A percentile compares a stretch with the other conserved stretches of the same genome.
Evolutionary conservation across 2,888 invertebrate genomes (phyloP).

Genomic region (Aporophyla lueneburgensis): DNA sequence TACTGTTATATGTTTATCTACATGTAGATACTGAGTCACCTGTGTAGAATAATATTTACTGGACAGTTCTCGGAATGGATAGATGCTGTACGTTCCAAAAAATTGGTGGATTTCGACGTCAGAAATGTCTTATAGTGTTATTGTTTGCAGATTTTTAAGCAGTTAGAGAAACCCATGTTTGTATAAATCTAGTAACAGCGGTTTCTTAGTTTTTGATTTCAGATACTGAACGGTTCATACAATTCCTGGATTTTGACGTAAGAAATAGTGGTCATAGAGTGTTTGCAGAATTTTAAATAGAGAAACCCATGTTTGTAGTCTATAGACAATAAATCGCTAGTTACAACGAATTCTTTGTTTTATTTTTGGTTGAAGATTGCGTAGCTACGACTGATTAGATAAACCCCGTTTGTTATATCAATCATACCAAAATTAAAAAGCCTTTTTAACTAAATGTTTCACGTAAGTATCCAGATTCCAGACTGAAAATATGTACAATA

Average conservation of each 20-base stretch:
- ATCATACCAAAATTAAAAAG: not conserved
- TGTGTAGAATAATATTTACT: not conserved
- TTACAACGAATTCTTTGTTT: not conserved
- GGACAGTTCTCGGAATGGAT: not conserved
- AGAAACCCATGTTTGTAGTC: conserved; percentile 14
- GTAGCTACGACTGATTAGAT: not conserved
- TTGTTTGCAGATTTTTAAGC: not conserved
- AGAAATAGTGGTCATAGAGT: conserved; percentile 6
- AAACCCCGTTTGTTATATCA: not conserved
- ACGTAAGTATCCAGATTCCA: not conserved
- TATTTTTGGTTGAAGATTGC: not conserved
- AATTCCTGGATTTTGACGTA: not conserved
- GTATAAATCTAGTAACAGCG: not conserved
- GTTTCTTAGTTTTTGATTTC: not conserved
- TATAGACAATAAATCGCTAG: not conserved
- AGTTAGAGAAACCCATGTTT: conserved; percentile 10
- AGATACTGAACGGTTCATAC: conserved; percentile 6
- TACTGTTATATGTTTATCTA: conserved; percentile 27
- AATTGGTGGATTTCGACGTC: not conserved
- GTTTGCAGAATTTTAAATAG: not conserved
- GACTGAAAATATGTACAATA: too few species aligned
- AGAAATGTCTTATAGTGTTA: conserved; percentile 18
- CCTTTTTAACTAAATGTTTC: not conserved
- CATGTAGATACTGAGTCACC: conserved; percentile 26
- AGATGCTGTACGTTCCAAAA: conserved; percentile 10